Evolutionary conservation across 2,797 vertebrate genomes (phyloP), one percentile per base, ranked within the genome.

Genomic region (Muscicapa striata): DNA sequence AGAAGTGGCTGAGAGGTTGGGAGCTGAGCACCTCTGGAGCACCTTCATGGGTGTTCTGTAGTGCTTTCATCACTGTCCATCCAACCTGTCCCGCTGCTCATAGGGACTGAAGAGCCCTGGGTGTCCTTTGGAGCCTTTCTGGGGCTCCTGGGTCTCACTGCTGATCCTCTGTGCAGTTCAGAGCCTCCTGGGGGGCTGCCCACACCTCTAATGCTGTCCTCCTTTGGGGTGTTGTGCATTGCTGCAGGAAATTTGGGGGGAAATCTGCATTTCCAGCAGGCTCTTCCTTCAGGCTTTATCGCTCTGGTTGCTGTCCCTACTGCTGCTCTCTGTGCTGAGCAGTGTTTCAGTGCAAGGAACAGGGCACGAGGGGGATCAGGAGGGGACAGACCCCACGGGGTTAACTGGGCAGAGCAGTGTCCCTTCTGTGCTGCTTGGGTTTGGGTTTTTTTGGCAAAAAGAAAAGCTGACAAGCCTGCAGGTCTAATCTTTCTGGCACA

Each of bases 401-500:
- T 46, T 55, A 34, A 5, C 58, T 34, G 77, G 66, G 82, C 72
- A 85, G 62, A 68, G 51, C 55, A 9, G 4, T 15, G 20, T 81
- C 34, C 49, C 57, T 76, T 51, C 49, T 38, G 21, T 23, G 49
- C 67, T 26, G 29, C 23, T 23, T 49, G 43, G 32, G 12, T 46
- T 66, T 15, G 43, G 61, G 29, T 3, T 5, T 46, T 52, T 57
- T 27, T 27, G 34, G 70, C 12, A 1, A 26, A 55, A 38, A 74
- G 34, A 81, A 41, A 62, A 76, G 74, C 85, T 90, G 90, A 30
- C 26, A 21, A 52, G 80, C 21, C 85, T 84, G 90, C 84, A 84
- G 88, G 88, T 66, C 84, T 74, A 36, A 87, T 93, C 83, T 91
- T 89, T 74, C 85, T 91, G 87, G 91, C 94, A 94, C 75, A 57